phyloP scores from a whole-genome alignment of 1,140 invertebrate genomes.

The Lepidotrigona ventralis region DNA sequence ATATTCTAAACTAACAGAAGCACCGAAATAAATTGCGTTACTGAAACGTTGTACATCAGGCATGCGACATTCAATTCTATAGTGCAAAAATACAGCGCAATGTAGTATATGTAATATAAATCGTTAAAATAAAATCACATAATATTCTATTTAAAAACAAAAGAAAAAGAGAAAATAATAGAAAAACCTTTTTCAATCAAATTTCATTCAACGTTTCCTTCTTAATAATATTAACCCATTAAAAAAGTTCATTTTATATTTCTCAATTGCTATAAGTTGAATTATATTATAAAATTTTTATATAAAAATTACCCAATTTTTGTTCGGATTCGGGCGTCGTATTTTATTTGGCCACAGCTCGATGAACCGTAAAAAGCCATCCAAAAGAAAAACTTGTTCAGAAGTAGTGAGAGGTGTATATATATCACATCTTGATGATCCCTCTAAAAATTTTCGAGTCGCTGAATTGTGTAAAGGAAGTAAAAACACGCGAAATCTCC shows the following conservation, averaged over 20 bases:
- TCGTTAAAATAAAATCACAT: conserved; percentile 35
- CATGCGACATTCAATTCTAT: conserved; percentile 59
- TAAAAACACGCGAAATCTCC: conserved; percentile 94
- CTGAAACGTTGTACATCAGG: conserved; percentile 48
- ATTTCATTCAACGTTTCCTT: not conserved
- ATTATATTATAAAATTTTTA: conserved; percentile 31
- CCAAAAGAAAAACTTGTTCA: conserved; percentile 84
- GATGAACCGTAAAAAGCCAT: conserved; percentile 91
- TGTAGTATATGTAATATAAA: conserved; percentile 71
- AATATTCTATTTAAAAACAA: conserved; percentile 6
- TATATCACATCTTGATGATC: conserved; percentile 89
- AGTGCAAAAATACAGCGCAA: conserved; percentile 50
- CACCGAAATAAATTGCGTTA: conserved; percentile 54
- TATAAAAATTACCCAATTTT: conserved; percentile 80
- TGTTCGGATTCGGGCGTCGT: conserved; percentile 84
- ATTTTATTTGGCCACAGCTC: conserved; percentile 95
- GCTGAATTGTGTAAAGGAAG: conserved; percentile 88
- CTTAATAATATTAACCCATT: not conserved
- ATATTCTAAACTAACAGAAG: conserved; percentile 47
- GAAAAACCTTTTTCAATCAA: conserved; percentile 20
- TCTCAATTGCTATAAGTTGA: not conserved
- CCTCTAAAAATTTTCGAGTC: conserved; percentile 87
- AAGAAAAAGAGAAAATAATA: conserved; percentile 19
- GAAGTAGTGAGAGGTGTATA: conserved; percentile 83
- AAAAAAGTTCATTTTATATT: not conserved